These are phyloP conservation scores for Plumapathes pennacea DNA, from an alignment of 92 coral and sea anemone genomes.

Conservation along the genomic window DNA sequence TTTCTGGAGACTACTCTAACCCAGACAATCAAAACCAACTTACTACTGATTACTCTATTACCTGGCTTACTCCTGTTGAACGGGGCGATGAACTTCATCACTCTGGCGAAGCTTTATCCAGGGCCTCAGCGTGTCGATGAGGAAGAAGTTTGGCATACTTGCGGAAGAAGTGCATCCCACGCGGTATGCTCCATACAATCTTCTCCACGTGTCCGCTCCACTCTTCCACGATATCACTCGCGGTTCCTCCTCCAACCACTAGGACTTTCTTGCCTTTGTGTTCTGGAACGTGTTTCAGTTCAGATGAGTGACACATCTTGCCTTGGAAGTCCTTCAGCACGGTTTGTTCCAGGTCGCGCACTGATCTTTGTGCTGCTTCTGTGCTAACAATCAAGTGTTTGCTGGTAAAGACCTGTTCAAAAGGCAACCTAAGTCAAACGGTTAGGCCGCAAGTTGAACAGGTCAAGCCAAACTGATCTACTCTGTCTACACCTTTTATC, in stretches of 20 bases:
- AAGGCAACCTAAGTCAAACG: no score
- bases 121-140: slow-evolving; percentile 62
- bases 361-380: slow-evolving; percentile 51
- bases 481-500: no score
- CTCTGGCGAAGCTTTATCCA: slow-evolving; percentile 77
- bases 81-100: slow-evolving; percentile 45
- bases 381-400: slow-evolving; percentile 56
- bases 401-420: slow-evolving; percentile 30
- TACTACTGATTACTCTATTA: no score
- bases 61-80: slow-evolving; percentile 52
- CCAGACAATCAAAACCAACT: no score
- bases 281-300: slow-evolving; percentile 56
- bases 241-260: slow-evolving; percentile 78
- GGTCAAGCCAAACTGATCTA: no score
- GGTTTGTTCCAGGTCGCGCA: slow-evolving; percentile 56
- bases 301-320: slow-evolving; percentile 56
- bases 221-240: slow-evolving; percentile 73
- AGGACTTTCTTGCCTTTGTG: slow-evolving; percentile 61
- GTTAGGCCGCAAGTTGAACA: no score
- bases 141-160: slow-evolving; percentile 79
- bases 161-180: slow-evolving; percentile 82
- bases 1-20: no score
- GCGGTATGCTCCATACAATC: slow-evolving; percentile 77
- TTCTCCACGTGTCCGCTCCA: slow-evolving; percentile 64
- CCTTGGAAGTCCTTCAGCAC: slow-evolving; percentile 52